These are phyloP conservation scores for Andrena cerasifolii DNA, from an alignment of 1,140 invertebrate genomes.

Conservation along the genomic window DNA sequence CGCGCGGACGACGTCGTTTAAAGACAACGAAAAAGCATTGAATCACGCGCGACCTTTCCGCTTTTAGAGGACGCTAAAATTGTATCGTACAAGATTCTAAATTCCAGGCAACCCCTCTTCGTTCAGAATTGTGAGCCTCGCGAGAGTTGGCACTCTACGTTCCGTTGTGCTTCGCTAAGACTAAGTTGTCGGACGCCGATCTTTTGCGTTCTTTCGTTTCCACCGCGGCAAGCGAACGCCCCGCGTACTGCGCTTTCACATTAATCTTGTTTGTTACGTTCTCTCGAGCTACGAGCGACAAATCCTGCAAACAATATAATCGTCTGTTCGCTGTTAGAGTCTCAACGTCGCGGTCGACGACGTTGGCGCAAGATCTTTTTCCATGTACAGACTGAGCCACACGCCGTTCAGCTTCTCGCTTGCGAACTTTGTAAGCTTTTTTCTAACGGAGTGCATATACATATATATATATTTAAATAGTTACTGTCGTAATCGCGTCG, in stretches of 20 bases:
- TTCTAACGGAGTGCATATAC: conserved; percentile 59
- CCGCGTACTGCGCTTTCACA: no score
- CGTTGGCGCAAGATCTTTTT: neutral
- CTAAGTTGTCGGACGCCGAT: neutral
- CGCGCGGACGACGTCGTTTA: neutral
- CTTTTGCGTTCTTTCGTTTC: neutral
- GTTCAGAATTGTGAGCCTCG: neutral
- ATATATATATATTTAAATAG: conserved; percentile 35
- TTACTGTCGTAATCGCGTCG: conserved; percentile 55
- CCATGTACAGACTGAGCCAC: conserved; percentile 23
- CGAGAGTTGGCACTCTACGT: no score
- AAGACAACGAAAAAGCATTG: neutral
- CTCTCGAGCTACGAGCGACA: neutral
- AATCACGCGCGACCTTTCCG: neutral
- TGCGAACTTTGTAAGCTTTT: conserved; percentile 43
- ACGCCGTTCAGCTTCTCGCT: conserved; percentile 38
- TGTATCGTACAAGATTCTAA: neutral
- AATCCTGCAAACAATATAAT: neutral
- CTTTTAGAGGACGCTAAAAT: neutral
- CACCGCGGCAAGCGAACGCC: neutral
- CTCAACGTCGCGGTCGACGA: neutral
- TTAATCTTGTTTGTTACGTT: no score
- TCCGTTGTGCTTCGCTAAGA: neutral
- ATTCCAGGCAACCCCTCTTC: no score
- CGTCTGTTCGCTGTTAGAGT: neutral